phyloP scores from a whole-genome alignment of 2,888 invertebrate genomes.

The Pyrocoelia pectoralis region DNA sequence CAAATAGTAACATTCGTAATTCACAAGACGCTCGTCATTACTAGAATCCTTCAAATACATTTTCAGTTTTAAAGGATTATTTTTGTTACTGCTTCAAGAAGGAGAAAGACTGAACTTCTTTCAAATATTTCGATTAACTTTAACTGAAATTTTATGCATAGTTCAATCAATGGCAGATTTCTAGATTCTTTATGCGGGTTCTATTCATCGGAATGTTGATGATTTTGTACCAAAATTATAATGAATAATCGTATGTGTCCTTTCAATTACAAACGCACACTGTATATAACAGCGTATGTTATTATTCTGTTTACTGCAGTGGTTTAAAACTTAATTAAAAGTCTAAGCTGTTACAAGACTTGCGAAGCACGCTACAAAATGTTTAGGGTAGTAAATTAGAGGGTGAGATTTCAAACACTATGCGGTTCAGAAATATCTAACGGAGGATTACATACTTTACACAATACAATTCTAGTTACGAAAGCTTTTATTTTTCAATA shows the following conservation, averaged over 20 bases:
- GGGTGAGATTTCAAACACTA: conserved; percentile 9
- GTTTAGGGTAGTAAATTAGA: conserved; percentile 12
- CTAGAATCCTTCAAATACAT: conserved; percentile 29
- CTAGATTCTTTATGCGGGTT: neutral
- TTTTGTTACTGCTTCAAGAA: conserved; percentile 37
- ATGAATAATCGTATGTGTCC: no score
- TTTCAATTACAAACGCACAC: neutral
- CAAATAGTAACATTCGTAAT: neutral
- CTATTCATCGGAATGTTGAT: neutral
- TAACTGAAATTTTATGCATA: conserved; percentile 10
- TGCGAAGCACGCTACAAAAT: conserved; percentile 14
- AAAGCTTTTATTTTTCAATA: no score
- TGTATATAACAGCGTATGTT: conserved; percentile 9
- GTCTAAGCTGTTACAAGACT: conserved; percentile 15
- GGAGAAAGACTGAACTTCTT: conserved; percentile 21
- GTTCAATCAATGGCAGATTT: conserved; percentile 4
- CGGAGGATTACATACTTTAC: conserved; percentile 3
- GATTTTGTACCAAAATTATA: neutral
- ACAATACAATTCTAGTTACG: neutral
- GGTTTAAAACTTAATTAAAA: conserved; percentile 18
- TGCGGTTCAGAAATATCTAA: conserved; percentile 12
- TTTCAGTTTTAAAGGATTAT: conserved; percentile 36
- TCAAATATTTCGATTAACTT: conserved; percentile 12
- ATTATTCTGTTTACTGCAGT: conserved; percentile 6
- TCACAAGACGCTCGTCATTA: conserved; percentile 26